Evolutionary conservation across 2,113 vertebrate species (phyloP).

Genomic region (Chionomys nivalis): DNA sequence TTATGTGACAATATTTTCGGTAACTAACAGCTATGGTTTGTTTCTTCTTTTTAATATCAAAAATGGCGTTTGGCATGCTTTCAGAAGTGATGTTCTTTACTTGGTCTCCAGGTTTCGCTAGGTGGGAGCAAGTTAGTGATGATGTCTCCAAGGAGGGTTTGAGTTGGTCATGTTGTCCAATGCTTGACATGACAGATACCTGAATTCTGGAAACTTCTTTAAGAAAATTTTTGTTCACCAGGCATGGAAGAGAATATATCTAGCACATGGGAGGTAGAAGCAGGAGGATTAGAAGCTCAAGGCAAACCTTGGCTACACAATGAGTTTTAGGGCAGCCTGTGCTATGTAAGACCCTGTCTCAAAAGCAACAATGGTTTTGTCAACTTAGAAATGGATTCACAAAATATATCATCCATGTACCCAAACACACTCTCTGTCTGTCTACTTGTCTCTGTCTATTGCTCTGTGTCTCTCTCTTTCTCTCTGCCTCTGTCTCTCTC

Average conservation of each 20-base stretch:
- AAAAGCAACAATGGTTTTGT: not conserved
- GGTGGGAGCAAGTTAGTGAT: not conserved
- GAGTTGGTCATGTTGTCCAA: not conserved
- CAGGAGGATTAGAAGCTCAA: not conserved
- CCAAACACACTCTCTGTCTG: not conserved
- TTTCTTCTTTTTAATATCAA: not conserved
- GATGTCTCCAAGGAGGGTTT: not conserved
- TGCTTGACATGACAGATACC: not conserved
- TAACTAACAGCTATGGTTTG: not conserved
- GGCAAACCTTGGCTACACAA: not conserved
- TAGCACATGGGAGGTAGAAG: not conserved
- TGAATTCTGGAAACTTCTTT: not conserved
- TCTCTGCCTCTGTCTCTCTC: not conserved
- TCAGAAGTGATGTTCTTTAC: not conserved
- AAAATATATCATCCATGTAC: rapidly evolving
- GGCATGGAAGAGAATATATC: not conserved
- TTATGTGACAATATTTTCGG: not conserved
- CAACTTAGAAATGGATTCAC: not conserved
- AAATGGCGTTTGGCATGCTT: not conserved
- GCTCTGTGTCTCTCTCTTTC: not conserved
- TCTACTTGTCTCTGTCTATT: not conserved
- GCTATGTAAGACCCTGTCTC: not conserved
- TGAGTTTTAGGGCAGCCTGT: not conserved
- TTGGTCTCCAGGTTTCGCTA: not conserved
- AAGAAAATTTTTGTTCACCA: not conserved